Conservation (phyloP, 1,140 invertebrate genomes). For the Triops longicaudatus region DNA sequence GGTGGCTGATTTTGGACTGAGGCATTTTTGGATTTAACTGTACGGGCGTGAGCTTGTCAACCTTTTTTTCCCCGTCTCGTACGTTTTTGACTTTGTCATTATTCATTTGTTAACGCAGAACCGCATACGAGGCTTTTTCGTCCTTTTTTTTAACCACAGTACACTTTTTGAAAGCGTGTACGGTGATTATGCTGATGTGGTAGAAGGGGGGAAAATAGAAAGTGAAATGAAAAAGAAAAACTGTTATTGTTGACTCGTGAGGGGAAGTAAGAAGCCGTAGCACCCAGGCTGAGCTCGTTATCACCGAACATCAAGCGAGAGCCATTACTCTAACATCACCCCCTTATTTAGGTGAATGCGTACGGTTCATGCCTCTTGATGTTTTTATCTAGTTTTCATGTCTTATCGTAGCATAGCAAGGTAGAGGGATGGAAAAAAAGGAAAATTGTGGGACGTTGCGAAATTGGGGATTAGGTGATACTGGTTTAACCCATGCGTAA, state of each 20-base stretch:
- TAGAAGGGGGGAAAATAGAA: background rate
- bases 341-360: background rate
- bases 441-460: background rate
- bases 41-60: background rate
- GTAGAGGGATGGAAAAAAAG: background rate
- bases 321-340: too few relatives aligned
- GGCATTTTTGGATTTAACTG: background rate
- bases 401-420: background rate
- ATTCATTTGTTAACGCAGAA: slow-evolving; percentile 8
- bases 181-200: background rate
- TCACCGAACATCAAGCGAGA: background rate
- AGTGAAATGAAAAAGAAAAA: background rate
- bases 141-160: background rate
- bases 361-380: background rate
- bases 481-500: too few relatives aligned
- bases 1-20: background rate
- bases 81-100: background rate
- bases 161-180: background rate
- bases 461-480: too few relatives aligned
- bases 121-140: background rate
- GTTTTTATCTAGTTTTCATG: background rate
- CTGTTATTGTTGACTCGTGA: background rate
- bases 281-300: background rate
- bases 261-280: background rate
- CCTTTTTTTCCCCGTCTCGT: background rate